These are phyloP conservation scores for Ostrea edulis DNA, from an alignment of 1,140 invertebrate genomes.

Conservation along the genomic window DNA sequence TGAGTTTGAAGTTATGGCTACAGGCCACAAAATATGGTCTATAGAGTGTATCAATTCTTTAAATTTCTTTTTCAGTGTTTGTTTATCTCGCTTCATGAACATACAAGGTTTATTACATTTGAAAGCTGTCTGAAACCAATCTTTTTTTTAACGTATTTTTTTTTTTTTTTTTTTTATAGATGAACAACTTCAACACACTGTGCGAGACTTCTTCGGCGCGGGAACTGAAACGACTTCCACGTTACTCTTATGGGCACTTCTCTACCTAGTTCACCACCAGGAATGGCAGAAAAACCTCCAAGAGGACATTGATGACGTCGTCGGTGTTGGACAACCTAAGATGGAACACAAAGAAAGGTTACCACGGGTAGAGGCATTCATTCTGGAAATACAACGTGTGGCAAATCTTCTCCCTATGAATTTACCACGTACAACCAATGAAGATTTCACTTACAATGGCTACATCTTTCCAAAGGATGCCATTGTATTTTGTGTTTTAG, in stretches of 20 bases:
- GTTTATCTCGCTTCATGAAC: no score
- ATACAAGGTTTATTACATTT: no score
- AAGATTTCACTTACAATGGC: conserved; percentile 67
- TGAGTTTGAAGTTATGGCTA: no score
- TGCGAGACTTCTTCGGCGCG: conserved; percentile 89
- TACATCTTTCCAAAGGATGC: conserved; percentile 75
- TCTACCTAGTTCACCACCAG: conserved; percentile 48
- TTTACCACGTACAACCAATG: conserved; percentile 60
- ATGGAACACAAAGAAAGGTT: conserved; percentile 47
- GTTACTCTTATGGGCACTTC: conserved; percentile 82
- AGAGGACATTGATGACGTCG: conserved; percentile 46
- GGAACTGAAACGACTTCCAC: conserved; percentile 91
- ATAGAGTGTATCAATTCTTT: no score
- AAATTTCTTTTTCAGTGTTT: no score
- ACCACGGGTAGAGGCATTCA: conserved; percentile 49
- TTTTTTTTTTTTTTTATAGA: not conserved
- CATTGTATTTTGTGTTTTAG: conserved; percentile 73
- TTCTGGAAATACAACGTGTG: conserved; percentile 51
- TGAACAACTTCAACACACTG: not conserved
- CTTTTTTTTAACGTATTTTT: no score
- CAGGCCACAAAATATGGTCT: no score
- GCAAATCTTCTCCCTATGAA: conserved; percentile 73
- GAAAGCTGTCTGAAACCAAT: no score
- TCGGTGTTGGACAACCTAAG: conserved; percentile 41
- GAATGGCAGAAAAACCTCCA: conserved; percentile 53